phyloP scores from a whole-genome alignment of 2,797 vertebrate genomes.

The Lepus townsendii region DNA sequence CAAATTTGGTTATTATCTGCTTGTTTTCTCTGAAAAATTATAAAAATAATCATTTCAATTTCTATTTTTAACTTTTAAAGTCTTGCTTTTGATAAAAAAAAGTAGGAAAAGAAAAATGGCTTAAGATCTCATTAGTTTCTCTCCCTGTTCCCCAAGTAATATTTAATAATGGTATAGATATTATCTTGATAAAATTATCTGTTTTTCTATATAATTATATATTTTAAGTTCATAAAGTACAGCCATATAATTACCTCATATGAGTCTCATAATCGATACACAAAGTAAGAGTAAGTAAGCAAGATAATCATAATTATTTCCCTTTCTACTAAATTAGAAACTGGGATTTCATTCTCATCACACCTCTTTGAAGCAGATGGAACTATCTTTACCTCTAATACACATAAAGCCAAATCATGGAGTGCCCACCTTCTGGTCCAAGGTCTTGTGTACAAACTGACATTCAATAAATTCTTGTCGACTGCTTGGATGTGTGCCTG shows the following conservation, averaged over 20 bases:
- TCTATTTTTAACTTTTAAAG: slow-evolving; percentile 46
- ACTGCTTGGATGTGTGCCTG: background rate
- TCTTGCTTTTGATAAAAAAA: slow-evolving; percentile 1
- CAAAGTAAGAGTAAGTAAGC: background rate
- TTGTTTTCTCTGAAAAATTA: slow-evolving; percentile 61
- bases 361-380: slow-evolving; percentile 5
- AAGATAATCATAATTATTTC: background rate
- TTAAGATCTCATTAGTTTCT: background rate
- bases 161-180: background rate
- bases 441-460: slow-evolving; percentile 9
- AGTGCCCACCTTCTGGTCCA: background rate
- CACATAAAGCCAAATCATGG: background rate
- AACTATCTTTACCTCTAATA: background rate
- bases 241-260: background rate
- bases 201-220: slow-evolving; percentile 23
- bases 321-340: slow-evolving; percentile 8
- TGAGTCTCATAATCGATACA: slow-evolving; percentile 19
- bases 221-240: slow-evolving; percentile 10
- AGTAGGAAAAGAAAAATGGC: background rate
- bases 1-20: slow-evolving; percentile 45
- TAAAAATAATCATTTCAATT: slow-evolving; percentile 48
- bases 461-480: background rate
- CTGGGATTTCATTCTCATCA: background rate
- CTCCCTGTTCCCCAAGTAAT: background rate
- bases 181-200: background rate